These are phyloP conservation scores for Diaprepes abbreviatus DNA, from an alignment of 2,888 invertebrate species.

Conservation along the genomic window DNA sequence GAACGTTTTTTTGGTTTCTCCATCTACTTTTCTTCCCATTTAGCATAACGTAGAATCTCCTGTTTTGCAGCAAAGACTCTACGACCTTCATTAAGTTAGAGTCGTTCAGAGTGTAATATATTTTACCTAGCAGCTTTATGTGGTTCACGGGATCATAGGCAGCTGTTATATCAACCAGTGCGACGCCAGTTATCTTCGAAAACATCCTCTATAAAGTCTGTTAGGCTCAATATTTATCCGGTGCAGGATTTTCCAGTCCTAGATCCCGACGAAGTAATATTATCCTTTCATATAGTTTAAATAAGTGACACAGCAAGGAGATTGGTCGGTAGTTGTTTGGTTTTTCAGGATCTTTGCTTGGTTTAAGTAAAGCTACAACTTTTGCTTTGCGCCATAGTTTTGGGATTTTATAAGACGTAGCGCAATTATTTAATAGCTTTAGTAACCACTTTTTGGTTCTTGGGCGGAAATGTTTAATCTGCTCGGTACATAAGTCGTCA, in stretches of 20 bases:
- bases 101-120: constrained; percentile 15
- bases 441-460: background rate
- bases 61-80: constrained; percentile 8
- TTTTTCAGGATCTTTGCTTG: background rate
- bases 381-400: background rate
- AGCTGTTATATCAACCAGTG: constrained; percentile 8
- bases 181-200: constrained; percentile 32
- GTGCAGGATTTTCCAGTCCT: too few species aligned
- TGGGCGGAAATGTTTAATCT: constrained; percentile 2
- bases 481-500: constrained; percentile 7
- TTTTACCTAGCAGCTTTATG: constrained; percentile 6
- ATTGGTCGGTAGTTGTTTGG: background rate
- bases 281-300: background rate
- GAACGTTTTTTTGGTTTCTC: too few species aligned
- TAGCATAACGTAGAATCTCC: background rate
- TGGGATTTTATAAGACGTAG: background rate
- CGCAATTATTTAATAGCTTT: background rate
- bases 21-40: too few species aligned
- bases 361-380: background rate
- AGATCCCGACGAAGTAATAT: background rate
- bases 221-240: too few species aligned
- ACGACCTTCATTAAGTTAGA: too few species aligned
- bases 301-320: background rate
- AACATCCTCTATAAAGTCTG: background rate
- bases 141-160: constrained; percentile 35